These are phyloP conservation scores for Sphinx pinastri DNA, from an alignment of 2,888 invertebrate species.

Conservation along the genomic window DNA sequence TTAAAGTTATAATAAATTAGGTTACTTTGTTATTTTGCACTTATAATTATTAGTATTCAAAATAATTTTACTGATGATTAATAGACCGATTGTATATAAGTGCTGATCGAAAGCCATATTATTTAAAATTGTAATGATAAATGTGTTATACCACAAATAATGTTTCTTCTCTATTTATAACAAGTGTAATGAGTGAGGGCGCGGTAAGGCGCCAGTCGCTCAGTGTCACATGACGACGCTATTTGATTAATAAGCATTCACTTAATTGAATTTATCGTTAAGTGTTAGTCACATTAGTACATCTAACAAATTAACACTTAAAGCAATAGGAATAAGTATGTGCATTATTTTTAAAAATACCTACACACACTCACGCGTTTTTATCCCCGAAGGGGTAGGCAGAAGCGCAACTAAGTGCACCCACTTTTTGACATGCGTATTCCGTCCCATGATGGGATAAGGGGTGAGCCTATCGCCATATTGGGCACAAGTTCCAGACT, in stretches of 20 bases:
- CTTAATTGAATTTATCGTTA: slow-evolving; percentile 11
- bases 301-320: slow-evolving; percentile 8
- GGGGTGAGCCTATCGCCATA: too few species aligned
- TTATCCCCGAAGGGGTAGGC: too few species aligned
- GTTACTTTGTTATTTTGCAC: too few species aligned
- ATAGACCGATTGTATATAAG: too few species aligned
- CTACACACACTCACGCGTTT: too few species aligned
- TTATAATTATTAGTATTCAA: too few species aligned
- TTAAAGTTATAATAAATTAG: not conserved
- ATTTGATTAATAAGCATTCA: slow-evolving; percentile 14
- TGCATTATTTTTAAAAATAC: not conserved
- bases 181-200: not conserved
- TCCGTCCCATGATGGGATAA: too few species aligned
- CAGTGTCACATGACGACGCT: not conserved
- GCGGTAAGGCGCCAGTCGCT: not conserved
- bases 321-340: not conserved
- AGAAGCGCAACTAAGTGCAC: too few species aligned
- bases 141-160: not conserved
- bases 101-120: too few species aligned
- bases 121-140: not conserved
- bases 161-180: not conserved
- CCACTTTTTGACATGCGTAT: too few species aligned
- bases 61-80: too few species aligned
- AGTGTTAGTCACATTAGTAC: not conserved
- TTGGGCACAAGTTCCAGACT: too few species aligned